These are phyloP conservation scores for Synanceia verrucosa DNA, from an alignment of 2,797 vertebrate species.

Conservation along the genomic window DNA sequence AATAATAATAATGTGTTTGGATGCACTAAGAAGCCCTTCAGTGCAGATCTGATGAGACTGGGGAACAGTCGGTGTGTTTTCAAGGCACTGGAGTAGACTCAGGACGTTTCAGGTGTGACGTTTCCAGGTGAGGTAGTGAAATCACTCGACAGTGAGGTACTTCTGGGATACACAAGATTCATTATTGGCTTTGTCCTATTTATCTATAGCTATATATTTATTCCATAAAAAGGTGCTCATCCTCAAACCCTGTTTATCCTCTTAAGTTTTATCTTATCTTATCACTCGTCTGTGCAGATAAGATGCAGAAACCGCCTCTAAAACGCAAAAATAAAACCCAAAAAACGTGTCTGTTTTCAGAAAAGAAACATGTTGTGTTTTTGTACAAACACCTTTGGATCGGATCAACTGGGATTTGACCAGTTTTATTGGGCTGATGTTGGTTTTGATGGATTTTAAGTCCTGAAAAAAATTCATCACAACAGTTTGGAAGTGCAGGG, in stretches of 20 bases:
- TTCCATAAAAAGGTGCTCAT: constrained; percentile 35
- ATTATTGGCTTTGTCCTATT: constrained; percentile 75
- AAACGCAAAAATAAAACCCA: constrained; percentile 17
- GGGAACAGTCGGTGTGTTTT: constrained; percentile 74
- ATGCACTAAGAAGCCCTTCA: constrained; percentile 64
- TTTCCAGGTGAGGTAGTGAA: constrained; percentile 79
- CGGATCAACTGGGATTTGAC: constrained; percentile 13
- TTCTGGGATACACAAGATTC: constrained; percentile 58
- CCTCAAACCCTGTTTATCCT: constrained; percentile 25
- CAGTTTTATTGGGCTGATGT: background rate
- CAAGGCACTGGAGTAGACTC: constrained; percentile 79
- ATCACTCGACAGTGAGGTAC: constrained; percentile 65
- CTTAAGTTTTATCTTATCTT: too few relatives aligned
- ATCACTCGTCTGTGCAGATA: constrained; percentile 19
- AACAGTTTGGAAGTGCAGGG: constrained; percentile 7
- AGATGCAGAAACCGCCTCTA: background rate
- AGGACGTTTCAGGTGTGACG: constrained; percentile 61
- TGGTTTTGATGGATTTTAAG: background rate
- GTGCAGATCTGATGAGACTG: constrained; percentile 63
- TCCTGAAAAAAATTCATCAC: background rate
- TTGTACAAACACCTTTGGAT: constrained; percentile 42
- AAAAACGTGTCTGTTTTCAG: constrained; percentile 8
- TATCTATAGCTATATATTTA: background rate
- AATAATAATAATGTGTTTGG: too few relatives aligned
- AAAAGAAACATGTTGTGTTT: background rate